Percentiles rank a stretch among this genome's conserved stretches.
Conservation (phyloP, 2,888 invertebrate species). For the Tetanocera ferruginea region DNA sequence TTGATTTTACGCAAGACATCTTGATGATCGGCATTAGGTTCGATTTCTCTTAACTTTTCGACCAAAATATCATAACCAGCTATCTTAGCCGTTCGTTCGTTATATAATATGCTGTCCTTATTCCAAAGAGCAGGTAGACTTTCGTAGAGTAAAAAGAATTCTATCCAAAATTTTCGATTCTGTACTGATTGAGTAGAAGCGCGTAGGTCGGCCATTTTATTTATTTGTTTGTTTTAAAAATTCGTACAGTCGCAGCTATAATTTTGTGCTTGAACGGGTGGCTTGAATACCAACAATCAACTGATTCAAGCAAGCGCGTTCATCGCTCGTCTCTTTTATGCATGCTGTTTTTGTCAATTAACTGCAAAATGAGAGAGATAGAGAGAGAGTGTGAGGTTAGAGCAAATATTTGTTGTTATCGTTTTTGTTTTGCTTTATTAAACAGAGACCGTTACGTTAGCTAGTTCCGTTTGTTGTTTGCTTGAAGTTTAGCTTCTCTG, state of each 20-base stretch:
- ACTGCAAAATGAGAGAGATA: neutral
- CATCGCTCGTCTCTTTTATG: neutral
- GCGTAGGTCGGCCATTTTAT: neutral
- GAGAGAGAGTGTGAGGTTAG: neutral
- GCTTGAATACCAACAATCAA: slow-evolving; percentile 51
- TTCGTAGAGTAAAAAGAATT: slow-evolving; percentile 60
- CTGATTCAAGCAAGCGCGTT: slow-evolving; percentile 50
- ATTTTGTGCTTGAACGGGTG: slow-evolving; percentile 46
- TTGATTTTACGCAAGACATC: slow-evolving; percentile 63
- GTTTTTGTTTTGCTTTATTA: too few relatives aligned
- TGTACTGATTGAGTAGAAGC: slow-evolving; percentile 26
- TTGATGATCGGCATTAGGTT: slow-evolving; percentile 60
- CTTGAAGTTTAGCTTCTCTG: too few relatives aligned
- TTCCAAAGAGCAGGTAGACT: slow-evolving; percentile 62
- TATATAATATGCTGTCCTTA: slow-evolving; percentile 53
- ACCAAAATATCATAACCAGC: slow-evolving; percentile 58
- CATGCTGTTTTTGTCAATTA: neutral
- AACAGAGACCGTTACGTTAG: too few relatives aligned
- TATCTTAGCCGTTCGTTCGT: slow-evolving; percentile 56
- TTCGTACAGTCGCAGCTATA: too few relatives aligned
- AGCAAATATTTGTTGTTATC: too few relatives aligned
- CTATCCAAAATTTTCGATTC: slow-evolving; percentile 61
- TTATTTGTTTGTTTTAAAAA: too few relatives aligned
- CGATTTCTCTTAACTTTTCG: slow-evolving; percentile 58
- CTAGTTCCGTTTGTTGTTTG: too few relatives aligned